Evolutionary conservation across 2,113 vertebrate species (phyloP), one percentile per base, ranked within the genome.

Genomic region (Leucopsar rothschildi): DNA sequence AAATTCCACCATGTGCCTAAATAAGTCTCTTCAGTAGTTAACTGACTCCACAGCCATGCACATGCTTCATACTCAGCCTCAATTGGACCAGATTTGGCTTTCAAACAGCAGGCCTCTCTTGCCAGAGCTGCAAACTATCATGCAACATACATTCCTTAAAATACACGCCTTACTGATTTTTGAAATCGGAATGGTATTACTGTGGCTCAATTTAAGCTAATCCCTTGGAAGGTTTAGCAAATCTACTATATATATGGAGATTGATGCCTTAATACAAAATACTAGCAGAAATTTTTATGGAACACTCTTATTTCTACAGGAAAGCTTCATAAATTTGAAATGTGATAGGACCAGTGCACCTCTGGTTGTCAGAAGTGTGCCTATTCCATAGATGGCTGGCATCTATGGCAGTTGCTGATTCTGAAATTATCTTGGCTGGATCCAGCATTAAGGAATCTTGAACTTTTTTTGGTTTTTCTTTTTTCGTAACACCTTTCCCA

Each of bases 141-240:
- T 3, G 5, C 2, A 33, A 56, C 8, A 11, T 17, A 17, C n/a
- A 53, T 21, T 80, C 23, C 23, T 87, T 42, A 82, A 49, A 13
- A 60, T 53, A 53, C 2, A 5, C 0, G 0, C 5, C 12, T 2
- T 47, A 35, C 3, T 71, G 23, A 76, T 64, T 88, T 92, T 71
- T 68, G 39, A 88, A 82, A 90, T 56, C 20, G 33, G 47, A 76
- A 55, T 52, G 6, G 7, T 44, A 49, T 53, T 78, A 31, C n/a
- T 53, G 24, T 15, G 9, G 19, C 16, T 70, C 16, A 17, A 8
- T 10, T 35, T 50, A 39, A 52, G 20, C 3, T 40, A 78, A 65
- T 57, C 9, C 12, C 14, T 66, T 78, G 24, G 45, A 90, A 70
- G 16, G 37, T 53, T 44, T 69, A 81, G 10, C 31, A 70, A 7